phyloP scores from a whole-genome alignment of 2,888 invertebrate genomes.

The Hirtodrosophila duncani region DNA sequence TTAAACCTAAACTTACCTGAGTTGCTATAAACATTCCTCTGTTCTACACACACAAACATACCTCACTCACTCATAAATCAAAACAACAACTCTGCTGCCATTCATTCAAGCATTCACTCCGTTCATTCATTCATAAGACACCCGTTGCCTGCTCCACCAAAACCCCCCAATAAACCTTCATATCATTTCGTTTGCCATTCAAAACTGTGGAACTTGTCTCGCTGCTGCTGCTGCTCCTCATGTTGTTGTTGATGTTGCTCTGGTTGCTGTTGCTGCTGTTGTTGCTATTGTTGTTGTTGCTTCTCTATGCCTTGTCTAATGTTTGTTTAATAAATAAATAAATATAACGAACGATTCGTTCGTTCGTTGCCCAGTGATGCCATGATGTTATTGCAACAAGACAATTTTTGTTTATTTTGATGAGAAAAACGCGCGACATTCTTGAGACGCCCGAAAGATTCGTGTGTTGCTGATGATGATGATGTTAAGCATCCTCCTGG shows the following conservation, averaged over 20 bases:
- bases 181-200: conserved; percentile 26
- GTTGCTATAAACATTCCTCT: too few relatives aligned
- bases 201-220: conserved; percentile 37
- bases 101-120: background rate
- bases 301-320: conserved; percentile 45
- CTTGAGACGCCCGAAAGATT: conserved; percentile 34
- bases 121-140: conserved; percentile 32
- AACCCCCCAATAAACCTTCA: conserved; percentile 3
- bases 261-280: conserved; percentile 27
- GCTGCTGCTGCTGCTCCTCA: background rate
- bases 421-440: conserved; percentile 63
- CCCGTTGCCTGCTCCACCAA: conserved; percentile 18
- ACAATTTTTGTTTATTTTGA: conserved; percentile 62
- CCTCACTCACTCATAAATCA: too few relatives aligned
- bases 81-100: too few relatives aligned
- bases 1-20: too few relatives aligned
- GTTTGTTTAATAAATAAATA: conserved; percentile 69
- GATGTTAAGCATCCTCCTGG: too few relatives aligned
- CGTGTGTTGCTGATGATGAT: too few relatives aligned
- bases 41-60: too few relatives aligned
- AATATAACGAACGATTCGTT: too few relatives aligned
- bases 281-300: conserved; percentile 16
- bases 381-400: conserved; percentile 68
- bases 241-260: conserved; percentile 18
- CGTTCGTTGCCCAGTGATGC: too few relatives aligned